Conservation (phyloP, 1,140 invertebrate genomes). For the Sinella curviseta region DNA sequence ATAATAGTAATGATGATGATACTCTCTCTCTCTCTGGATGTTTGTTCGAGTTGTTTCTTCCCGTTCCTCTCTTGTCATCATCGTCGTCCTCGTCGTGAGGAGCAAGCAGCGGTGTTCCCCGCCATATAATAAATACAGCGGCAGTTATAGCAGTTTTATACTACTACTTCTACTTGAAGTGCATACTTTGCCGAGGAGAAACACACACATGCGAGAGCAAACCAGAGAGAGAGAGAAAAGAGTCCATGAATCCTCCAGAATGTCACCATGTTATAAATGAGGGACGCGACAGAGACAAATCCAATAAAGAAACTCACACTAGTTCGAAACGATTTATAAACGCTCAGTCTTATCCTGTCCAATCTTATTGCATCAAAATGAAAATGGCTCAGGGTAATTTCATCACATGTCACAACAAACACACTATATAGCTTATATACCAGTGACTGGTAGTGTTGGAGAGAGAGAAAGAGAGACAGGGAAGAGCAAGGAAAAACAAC, state of each 20-base stretch:
- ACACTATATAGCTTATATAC: too few species aligned
- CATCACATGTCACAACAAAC: slow-evolving; percentile 10
- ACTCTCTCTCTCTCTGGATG: neutral
- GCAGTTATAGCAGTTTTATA: too few species aligned
- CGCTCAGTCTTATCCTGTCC: slow-evolving; percentile 23
- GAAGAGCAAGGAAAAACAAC: neutral
- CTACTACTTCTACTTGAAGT: neutral
- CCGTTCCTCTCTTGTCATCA: neutral
- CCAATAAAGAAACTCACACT: slow-evolving; percentile 26
- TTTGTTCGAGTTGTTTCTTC: neutral
- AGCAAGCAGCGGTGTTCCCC: too few species aligned
- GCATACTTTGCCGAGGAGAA: neutral
- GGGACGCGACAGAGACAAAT: slow-evolving; percentile 22
- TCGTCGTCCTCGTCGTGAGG: too few species aligned
- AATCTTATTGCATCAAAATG: slow-evolving; percentile 27
- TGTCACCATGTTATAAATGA: slow-evolving; percentile 19
- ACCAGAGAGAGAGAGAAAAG: neutral
- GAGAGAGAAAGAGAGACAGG: neutral
- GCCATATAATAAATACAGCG: too few species aligned
- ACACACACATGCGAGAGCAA: neutral
- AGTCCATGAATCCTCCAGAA: slow-evolving; percentile 22
- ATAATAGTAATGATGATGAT: neutral
- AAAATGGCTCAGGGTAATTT: slow-evolving; percentile 25
- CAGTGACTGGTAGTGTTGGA: too few species aligned
- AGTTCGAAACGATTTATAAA: slow-evolving; percentile 26